Evolutionary conservation across 2,113 vertebrate genomes (phyloP), one percentile per base, ranked within the genome.

Genomic region (Phodopus roborovskii): DNA sequence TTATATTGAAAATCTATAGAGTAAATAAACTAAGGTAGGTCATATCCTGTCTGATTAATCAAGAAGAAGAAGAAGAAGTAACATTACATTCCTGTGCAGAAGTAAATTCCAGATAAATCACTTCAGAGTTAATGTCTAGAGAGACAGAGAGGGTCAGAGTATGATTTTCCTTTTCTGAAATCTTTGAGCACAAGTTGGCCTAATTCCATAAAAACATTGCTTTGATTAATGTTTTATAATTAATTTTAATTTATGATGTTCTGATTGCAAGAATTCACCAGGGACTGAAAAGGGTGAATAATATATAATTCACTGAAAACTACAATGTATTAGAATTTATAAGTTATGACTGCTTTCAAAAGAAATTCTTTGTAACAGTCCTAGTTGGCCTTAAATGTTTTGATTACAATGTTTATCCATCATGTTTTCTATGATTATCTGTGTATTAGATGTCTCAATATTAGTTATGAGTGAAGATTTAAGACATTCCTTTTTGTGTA

Each of bases 31-130:
- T 58, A 94, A 89, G 16, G 39, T 36, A 86, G 53, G 91, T 74
- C 53, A 39, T 64, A 66, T 30, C 1, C 28, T 39, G 82, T 71
- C 36, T 60, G 28, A 60, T 39, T 73, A 66, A 36, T 56, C 62
- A 71, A 94, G 30, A 96, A 91, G 22, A 87, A 64, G 15, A 2
- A 85, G n/a, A n/a, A n/a, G n/a, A n/a, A n/a, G n/a, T n/a, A 94
- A 30, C 16, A 19, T 56, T 56, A 64, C 17, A 28, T 48, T n/a
- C 26, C n/a, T 58, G 15, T 26, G 20, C 9, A 17, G 30, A 83
- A 42, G 39, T 78, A 75, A 89, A 45, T 87, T 74, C 33, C 28
- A 83, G 24, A 62, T 94, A 71, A 88, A 81, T 48, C 8, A 50
- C 42, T 53, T 73, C 64, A 89, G 45, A 66, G 33, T 53, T 89